A percentile compares a stretch with the other conserved stretches of the same genome.
These are phyloP conservation scores for Alviniconcha strummeri DNA, from an alignment of 2,888 invertebrate species.

Conservation along the genomic window DNA sequence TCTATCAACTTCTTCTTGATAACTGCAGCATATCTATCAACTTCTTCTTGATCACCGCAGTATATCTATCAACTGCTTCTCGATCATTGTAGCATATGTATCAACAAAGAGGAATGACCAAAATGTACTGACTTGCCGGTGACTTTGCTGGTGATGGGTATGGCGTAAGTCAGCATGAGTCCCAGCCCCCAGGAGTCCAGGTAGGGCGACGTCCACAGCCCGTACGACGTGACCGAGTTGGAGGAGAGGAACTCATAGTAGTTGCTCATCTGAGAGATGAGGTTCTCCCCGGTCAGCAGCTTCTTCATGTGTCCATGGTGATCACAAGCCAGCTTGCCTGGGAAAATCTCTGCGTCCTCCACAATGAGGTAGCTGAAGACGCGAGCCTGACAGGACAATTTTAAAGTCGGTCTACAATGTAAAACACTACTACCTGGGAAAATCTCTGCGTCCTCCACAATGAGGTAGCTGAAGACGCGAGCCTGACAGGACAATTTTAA, in stretches of 20 bases:
- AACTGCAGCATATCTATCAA: too few relatives aligned
- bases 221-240: constrained; percentile 67
- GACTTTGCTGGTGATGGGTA: constrained; percentile 70
- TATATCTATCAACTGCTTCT: too few relatives aligned
- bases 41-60: too few relatives aligned
- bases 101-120: not conserved
- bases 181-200: constrained; percentile 74
- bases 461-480: constrained; percentile 73
- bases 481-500: constrained; percentile 50
- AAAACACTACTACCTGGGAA: constrained; percentile 67
- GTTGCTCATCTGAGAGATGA: constrained; percentile 74
- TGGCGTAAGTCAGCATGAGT: constrained; percentile 74
- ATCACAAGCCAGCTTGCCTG: constrained; percentile 71
- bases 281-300: constrained; percentile 71
- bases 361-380: constrained; percentile 74
- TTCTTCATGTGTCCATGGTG: constrained; percentile 72
- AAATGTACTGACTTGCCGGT: constrained; percentile 62
- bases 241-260: constrained; percentile 73
- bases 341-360: constrained; percentile 73
- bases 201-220: constrained; percentile 74
- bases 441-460: constrained; percentile 72
- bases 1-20: too few relatives aligned
- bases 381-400: constrained; percentile 56
- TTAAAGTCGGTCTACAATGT: too few relatives aligned
- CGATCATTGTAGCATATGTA: too few relatives aligned